Evolutionary conservation across 1,140 invertebrate species (phyloP).

Genomic region (Polypedilum vanderplanki): DNA sequence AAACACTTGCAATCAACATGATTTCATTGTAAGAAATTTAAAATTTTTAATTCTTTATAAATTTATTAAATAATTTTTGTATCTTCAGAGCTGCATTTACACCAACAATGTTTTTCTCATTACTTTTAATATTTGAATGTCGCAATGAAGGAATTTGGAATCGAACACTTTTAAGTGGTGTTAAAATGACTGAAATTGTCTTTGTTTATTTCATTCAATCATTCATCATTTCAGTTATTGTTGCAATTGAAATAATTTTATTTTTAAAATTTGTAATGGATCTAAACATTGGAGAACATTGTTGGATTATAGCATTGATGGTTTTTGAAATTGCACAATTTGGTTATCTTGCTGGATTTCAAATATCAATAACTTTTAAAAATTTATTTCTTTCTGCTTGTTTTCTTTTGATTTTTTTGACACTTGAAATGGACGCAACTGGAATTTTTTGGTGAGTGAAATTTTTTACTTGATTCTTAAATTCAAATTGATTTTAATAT

Average conservation of each 20-base stretch:
- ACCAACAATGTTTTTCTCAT: slow-evolving; percentile 78
- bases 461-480: too few species aligned
- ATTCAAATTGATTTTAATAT: too few species aligned
- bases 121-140: slow-evolving; percentile 77
- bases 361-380: neutral
- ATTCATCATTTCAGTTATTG: slow-evolving; percentile 81
- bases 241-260: slow-evolving; percentile 71
- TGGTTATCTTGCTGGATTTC: neutral
- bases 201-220: slow-evolving; percentile 84
- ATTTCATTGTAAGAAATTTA: too few species aligned
- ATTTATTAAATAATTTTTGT: slow-evolving; percentile 71
- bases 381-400: neutral
- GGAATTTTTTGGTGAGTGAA: too few species aligned
- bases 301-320: too few species aligned
- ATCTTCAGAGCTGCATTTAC: slow-evolving; percentile 80
- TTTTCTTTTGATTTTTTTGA: too few species aligned
- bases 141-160: slow-evolving; percentile 70
- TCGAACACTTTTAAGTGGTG: slow-evolving; percentile 73
- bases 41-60: slow-evolving; percentile 54
- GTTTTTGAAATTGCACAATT: neutral
- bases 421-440: too few species aligned
- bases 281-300: slow-evolving; percentile 42
- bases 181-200: slow-evolving; percentile 75
- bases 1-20: slow-evolving; percentile 37
- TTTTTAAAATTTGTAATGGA: slow-evolving; percentile 80